Percentiles rank a stretch among this genome's conserved stretches.
These are phyloP conservation scores for Pungitius pungitius DNA, from an alignment of 2,113 vertebrate genomes.

Conservation along the genomic window DNA sequence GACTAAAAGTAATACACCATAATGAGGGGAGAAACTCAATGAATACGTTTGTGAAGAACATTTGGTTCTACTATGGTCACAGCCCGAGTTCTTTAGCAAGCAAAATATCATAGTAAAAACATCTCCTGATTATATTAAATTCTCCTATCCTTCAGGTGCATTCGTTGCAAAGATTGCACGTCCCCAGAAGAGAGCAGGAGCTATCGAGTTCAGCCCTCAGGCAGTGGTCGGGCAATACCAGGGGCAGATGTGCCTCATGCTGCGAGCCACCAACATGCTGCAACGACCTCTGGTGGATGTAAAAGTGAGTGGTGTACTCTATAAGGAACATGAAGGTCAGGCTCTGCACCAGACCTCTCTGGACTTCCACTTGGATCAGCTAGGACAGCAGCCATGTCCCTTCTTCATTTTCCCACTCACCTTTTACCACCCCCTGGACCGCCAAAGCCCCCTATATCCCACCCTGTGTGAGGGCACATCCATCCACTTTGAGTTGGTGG, in stretches of 20 bases:
- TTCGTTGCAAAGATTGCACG: constrained; percentile 97
- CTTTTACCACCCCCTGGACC: constrained; percentile 87
- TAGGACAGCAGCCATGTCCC: constrained; percentile 86
- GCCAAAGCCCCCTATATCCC: constrained; percentile 87
- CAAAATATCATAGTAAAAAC: background rate
- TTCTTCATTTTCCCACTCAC: constrained; percentile 95
- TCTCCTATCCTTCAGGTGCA: constrained; percentile 83
- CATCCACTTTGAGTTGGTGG: constrained; percentile 89
- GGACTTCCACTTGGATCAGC: constrained; percentile 88
- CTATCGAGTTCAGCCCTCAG: constrained; percentile 90
- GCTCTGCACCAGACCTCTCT: constrained; percentile 89
- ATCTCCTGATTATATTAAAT: background rate
- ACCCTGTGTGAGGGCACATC: constrained; percentile 83
- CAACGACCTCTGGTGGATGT: constrained; percentile 88
- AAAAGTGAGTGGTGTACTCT: constrained; percentile 90
- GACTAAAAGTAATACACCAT: background rate
- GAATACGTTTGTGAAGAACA: background rate
- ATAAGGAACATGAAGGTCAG: constrained; percentile 88
- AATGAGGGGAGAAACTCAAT: background rate
- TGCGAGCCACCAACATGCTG: constrained; percentile 91
- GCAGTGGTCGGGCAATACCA: constrained; percentile 86
- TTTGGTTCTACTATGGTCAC: background rate
- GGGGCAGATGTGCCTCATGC: constrained; percentile 87
- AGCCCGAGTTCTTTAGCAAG: background rate
- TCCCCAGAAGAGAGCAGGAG: constrained; percentile 92